These are phyloP conservation scores for Psix sp. DNA, from an alignment of 1,140 invertebrate species.

Conservation along the genomic window DNA sequence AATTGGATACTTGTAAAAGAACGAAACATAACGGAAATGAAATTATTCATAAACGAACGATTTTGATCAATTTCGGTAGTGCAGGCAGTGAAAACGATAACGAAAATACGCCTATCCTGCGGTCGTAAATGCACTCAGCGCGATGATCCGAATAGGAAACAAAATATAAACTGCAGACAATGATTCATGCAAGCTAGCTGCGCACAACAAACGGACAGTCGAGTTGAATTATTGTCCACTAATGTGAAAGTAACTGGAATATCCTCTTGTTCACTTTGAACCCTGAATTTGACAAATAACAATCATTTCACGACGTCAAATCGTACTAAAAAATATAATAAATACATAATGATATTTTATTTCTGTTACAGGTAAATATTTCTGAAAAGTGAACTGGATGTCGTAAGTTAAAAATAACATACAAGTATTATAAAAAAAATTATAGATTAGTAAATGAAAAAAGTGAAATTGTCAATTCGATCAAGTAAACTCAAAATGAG, in stretches of 20 bases:
- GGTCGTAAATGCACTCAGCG: constrained; percentile 37
- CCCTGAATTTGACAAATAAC: constrained; percentile 27
- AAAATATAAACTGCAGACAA: constrained; percentile 48
- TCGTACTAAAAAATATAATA: no score
- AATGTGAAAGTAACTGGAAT: constrained; percentile 41
- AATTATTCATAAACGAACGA: background rate
- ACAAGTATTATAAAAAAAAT: no score
- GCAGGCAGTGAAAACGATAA: constrained; percentile 21
- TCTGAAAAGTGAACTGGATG: no score
- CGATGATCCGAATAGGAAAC: constrained; percentile 42
- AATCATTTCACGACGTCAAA: no score
- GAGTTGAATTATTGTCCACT: constrained; percentile 36
- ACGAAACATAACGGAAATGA: background rate
- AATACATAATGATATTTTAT: background rate
- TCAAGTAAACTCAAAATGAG: no score
- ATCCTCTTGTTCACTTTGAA: constrained; percentile 20
- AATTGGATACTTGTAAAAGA: no score
- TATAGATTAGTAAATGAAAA: no score
- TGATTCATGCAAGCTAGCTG: constrained; percentile 46
- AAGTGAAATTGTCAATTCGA: no score
- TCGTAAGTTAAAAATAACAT: background rate
- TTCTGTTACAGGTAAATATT: constrained; percentile 22
- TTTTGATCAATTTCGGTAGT: constrained; percentile 25
- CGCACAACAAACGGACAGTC: constrained; percentile 24
- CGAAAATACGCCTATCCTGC: constrained; percentile 16